These are phyloP conservation scores for Synanthedon myopaeformis DNA, from an alignment of 2,888 invertebrate genomes.

Conservation along the genomic window DNA sequence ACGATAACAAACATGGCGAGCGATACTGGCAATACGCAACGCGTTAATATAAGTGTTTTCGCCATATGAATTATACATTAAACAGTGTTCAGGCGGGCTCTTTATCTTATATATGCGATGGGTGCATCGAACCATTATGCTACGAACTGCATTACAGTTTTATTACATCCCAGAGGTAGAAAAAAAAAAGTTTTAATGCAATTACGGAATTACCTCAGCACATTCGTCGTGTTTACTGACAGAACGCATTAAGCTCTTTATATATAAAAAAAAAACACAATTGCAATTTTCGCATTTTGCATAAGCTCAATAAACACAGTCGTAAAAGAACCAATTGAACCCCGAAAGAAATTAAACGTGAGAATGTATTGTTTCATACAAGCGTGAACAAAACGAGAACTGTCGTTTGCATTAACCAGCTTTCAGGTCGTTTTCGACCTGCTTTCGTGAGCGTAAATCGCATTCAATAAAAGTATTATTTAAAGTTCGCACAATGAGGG, in stretches of 20 bases:
- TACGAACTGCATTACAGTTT: slow-evolving; percentile 25
- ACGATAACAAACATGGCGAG: slow-evolving; percentile 33
- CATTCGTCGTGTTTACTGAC: neutral
- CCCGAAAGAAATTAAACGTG: slow-evolving; percentile 68
- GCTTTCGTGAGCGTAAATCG: slow-evolving; percentile 61
- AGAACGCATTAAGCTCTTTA: slow-evolving; percentile 7
- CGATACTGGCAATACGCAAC: slow-evolving; percentile 28
- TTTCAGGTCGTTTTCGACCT: slow-evolving; percentile 65
- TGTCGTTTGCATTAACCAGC: slow-evolving; percentile 58
- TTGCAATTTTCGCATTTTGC: slow-evolving; percentile 57
- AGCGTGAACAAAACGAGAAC: slow-evolving; percentile 63
- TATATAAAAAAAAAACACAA: slow-evolving; percentile 30
- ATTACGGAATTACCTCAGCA: neutral
- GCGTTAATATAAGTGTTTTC: slow-evolving; percentile 47
- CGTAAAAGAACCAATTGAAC: slow-evolving; percentile 67
- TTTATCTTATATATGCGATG: slow-evolving; percentile 28
- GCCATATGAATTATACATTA: slow-evolving; percentile 46
- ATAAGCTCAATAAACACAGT: slow-evolving; percentile 66
- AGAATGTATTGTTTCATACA: slow-evolving; percentile 68
- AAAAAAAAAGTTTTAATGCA: neutral
- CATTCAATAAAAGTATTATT: slow-evolving; percentile 60
- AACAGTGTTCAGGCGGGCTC: slow-evolving; percentile 25
- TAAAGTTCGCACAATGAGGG: slow-evolving; percentile 52
- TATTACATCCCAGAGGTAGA: slow-evolving; percentile 9
- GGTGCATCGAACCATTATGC: slow-evolving; percentile 37